Evolutionary conservation across 2,797 vertebrate species (phyloP).

Genomic region (Pogoniulus pusillus): DNA sequence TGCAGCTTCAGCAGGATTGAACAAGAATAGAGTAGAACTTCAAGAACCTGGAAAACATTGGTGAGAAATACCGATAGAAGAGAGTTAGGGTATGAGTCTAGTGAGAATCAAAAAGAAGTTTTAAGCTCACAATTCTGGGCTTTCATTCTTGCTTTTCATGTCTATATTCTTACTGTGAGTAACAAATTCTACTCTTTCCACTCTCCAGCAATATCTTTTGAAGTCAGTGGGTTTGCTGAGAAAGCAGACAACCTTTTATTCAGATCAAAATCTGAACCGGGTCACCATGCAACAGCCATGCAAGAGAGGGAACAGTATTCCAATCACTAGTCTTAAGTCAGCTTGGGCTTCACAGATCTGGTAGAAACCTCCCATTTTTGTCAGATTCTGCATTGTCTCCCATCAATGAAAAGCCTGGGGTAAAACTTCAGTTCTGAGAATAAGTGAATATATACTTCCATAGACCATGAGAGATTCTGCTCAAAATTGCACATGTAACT

Average conservation of each 20-base stretch:
- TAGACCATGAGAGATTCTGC: background rate
- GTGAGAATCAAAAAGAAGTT: background rate
- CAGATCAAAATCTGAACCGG: background rate
- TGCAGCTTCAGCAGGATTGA: background rate
- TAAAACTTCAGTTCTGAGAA: background rate
- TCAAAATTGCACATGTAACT: background rate
- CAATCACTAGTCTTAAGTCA: background rate
- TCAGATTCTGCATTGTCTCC: background rate
- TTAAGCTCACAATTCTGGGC: background rate
- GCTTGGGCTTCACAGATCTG: background rate
- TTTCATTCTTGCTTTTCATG: background rate
- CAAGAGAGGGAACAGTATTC: background rate
- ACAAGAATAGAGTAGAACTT: background rate
- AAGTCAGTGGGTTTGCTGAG: background rate
- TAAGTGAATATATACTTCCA: background rate
- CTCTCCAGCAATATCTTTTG: background rate
- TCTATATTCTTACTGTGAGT: background rate
- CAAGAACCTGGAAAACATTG: background rate
- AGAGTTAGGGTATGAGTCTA: background rate
- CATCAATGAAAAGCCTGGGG: background rate
- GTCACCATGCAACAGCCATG: background rate
- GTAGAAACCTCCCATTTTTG: background rate
- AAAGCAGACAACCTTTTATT: background rate
- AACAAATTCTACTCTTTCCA: background rate
- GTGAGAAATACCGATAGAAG: background rate